phyloP scores from a whole-genome alignment of 2,888 invertebrate species.

The Amitus sp. region DNA sequence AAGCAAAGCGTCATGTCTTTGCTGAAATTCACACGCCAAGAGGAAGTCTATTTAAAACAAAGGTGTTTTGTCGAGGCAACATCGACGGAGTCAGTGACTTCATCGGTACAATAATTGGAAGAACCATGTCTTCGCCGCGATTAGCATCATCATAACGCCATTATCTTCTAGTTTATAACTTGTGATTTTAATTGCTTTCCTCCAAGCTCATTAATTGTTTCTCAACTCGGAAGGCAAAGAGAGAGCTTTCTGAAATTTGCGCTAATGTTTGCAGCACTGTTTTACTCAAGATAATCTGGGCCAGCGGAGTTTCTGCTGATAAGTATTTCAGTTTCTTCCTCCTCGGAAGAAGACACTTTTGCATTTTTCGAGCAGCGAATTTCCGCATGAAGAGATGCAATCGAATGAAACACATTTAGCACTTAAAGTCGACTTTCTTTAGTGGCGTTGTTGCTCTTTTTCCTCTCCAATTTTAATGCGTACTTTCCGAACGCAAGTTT shows the following conservation, averaged over 20 bases:
- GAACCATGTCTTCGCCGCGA: no score
- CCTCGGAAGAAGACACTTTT: neutral
- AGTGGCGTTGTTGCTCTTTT: conserved; percentile 9
- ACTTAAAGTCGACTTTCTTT: conserved; percentile 12
- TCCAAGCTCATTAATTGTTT: neutral
- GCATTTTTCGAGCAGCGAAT: conserved; percentile 16
- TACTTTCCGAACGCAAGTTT: neutral
- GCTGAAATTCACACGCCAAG: conserved; percentile 30
- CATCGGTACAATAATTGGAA: no score
- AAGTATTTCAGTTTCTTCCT: no score
- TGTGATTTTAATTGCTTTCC: neutral
- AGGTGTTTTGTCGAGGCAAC: conserved; percentile 17
- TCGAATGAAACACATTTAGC: conserved; percentile 17
- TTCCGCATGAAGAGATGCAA: conserved; percentile 20
- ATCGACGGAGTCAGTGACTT: no score
- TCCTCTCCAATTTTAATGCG: conserved; percentile 9
- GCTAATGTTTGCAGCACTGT: neutral
- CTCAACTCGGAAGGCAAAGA: neutral
- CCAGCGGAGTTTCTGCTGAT: no score
- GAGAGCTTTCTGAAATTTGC: neutral
- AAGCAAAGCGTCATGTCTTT: conserved; percentile 15
- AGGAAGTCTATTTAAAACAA: conserved; percentile 21
- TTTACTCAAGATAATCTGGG: neutral
- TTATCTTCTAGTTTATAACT: neutral
- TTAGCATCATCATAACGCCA: no score